A percentile compares a stretch with the other conserved stretches of the same genome.
Conservation (phyloP, 1,140 invertebrate genomes). For the Octopus sinensis region DNA sequence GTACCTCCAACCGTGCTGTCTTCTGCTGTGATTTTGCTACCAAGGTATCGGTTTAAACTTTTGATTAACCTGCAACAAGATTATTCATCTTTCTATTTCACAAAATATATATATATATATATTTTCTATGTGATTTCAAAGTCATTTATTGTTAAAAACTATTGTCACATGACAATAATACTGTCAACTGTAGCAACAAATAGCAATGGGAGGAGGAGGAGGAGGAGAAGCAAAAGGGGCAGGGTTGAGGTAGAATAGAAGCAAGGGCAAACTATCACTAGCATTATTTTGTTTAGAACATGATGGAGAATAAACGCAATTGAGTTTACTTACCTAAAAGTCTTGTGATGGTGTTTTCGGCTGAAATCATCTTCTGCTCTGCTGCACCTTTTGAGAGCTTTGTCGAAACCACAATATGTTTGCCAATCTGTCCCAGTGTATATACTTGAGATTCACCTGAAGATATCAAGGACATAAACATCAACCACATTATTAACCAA, state of each 20-base stretch:
- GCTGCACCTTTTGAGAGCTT: slow-evolving; percentile 71
- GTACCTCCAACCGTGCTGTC: too few relatives aligned
- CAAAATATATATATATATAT: too few relatives aligned
- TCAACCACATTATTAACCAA: too few relatives aligned
- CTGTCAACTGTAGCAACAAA: too few relatives aligned
- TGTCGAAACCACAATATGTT: slow-evolving; percentile 90
- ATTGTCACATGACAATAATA: too few relatives aligned
- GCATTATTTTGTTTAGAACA: background rate
- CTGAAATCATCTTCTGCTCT: slow-evolving; percentile 34
- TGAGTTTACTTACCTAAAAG: slow-evolving; percentile 37
- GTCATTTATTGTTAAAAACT: too few relatives aligned
- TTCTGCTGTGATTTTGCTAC: too few relatives aligned
- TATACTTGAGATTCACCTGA: slow-evolving; percentile 97
- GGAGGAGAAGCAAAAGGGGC: background rate
- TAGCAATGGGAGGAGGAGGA: background rate
- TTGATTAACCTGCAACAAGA: too few relatives aligned
- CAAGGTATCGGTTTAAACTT: too few relatives aligned
- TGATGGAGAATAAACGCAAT: background rate
- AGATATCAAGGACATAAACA: slow-evolving; percentile 16
- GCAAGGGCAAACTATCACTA: background rate
- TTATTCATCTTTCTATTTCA: too few relatives aligned
- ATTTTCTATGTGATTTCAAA: too few relatives aligned
- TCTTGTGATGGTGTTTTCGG: slow-evolving; percentile 48
- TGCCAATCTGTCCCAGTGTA: slow-evolving; percentile 94
- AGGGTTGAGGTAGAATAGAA: background rate